phyloP scores from a whole-genome alignment of 2,888 invertebrate species.

The Caenorhabditis sp. region DNA sequence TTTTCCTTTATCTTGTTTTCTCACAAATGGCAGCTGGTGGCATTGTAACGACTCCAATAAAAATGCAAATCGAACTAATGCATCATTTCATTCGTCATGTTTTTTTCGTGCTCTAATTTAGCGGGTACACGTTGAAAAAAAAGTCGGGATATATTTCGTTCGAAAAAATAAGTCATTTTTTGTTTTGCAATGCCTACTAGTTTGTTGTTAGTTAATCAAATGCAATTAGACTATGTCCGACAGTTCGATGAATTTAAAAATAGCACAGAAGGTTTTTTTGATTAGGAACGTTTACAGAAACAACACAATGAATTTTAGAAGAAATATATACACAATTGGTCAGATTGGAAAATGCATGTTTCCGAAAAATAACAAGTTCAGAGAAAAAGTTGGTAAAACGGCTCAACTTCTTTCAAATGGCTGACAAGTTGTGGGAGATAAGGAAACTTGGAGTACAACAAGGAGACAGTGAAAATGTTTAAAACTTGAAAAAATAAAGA shows the following conservation, averaged over 20 bases:
- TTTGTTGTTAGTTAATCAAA: neutral
- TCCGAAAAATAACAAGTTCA: neutral
- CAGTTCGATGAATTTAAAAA: neutral
- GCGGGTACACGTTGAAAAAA: neutral
- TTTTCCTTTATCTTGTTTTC: neutral
- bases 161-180: neutral
- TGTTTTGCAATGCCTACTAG: neutral
- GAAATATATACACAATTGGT: neutral
- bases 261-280: neutral
- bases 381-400: neutral
- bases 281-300: too few species aligned
- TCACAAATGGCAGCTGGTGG: neutral
- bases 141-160: neutral
- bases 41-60: neutral
- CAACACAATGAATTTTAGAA: neutral
- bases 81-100: neutral
- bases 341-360: neutral
- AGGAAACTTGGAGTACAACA: neutral
- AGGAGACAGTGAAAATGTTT: neutral
- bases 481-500: neutral
- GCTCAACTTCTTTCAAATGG: neutral
- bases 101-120: neutral
- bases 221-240: neutral
- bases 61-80: neutral
- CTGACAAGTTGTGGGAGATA: neutral